Base-by-base conservation (phyloP, 2,113 vertebrate genomes). In the Hippopotamus amphibius region DNA sequence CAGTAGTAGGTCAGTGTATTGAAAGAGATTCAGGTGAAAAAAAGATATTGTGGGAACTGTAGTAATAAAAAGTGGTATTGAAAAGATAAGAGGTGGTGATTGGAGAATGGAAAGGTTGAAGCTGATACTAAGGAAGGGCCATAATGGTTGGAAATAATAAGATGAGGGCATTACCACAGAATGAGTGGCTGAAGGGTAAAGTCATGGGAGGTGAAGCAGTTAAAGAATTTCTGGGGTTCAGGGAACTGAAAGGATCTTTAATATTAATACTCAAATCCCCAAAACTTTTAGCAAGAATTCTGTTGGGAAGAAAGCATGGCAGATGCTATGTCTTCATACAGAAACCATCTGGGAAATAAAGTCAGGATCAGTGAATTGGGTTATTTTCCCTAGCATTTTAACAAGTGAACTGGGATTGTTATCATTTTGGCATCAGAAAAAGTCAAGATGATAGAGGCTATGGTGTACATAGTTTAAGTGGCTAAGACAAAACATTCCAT, bases 371-470 rank as follows among this genome's bases (percentile, higher is more conserved):
- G 24, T 8, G 9, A 6, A 11, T 1, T 88, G 9, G 19, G 3
- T 57, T 93, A 11, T 57, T 96, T 63, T 53, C 19, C 50, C 24
- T 33, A 26, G 14, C 37, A 77, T 92, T 93, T 69, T 15, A 76
- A 88, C 55, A 83, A 4, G 30, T 12, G 4, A 88, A 14, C 59
- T 71, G 14, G 11, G 5, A 95, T 77, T 86, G 93, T 97, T 94
- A 85, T 82, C 46, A 86, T 48, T 82, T 94, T 89, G 17, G 68
- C 48, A 79, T 83, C 43, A 81, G 66, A 84, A 61, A 43, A 71
- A 53, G 26, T 84, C 11, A 65, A 71, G 28, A 88, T 48, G 1
- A 53, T 65, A 53, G 79, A 95, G 84, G 28, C 79, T 86, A 48
- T 26, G 6, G 24, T 41, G 37, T 63, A 55, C 24, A 92, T 3